A percentile compares a stretch with the other conserved stretches of the same genome.
phyloP scores from a whole-genome alignment of 2,797 vertebrate species.

The Danio tinwini region DNA sequence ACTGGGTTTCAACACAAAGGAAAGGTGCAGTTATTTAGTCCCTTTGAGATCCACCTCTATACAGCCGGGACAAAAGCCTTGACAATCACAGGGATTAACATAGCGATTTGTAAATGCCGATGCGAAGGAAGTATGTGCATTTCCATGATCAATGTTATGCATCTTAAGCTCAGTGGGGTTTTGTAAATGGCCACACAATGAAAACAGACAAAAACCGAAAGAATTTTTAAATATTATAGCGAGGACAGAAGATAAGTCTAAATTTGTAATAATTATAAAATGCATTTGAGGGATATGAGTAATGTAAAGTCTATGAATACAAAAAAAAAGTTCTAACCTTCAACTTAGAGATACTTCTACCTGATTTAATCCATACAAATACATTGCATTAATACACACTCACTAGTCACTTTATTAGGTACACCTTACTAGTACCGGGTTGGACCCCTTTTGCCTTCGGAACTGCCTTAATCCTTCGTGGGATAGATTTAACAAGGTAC shows the following conservation, averaged over 20 bases:
- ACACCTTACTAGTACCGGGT: too few species aligned
- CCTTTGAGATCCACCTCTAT: conserved; percentile 30
- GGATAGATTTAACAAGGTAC: too few species aligned
- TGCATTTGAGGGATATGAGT: background rate
- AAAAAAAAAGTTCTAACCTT: too few species aligned
- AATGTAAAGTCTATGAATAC: too few species aligned
- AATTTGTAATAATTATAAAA: background rate
- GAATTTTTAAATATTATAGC: background rate
- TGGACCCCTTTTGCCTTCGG: too few species aligned
- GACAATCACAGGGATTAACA: conserved; percentile 12
- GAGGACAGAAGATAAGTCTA: background rate
- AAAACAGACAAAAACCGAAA: background rate
- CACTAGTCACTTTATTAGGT: too few species aligned
- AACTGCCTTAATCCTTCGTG: too few species aligned
- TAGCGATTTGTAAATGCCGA: conserved; percentile 19
- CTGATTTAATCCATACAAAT: too few species aligned
- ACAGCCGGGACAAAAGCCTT: background rate
- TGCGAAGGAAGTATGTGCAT: conserved; percentile 9
- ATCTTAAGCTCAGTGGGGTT: conserved; percentile 9
- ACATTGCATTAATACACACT: too few species aligned
- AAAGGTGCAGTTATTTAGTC: conserved; percentile 14
- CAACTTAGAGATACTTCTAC: too few species aligned
- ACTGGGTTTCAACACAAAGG: conserved; percentile 34
- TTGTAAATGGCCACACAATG: background rate
- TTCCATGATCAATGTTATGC: conserved; percentile 15